Evolutionary conservation across 2,888 invertebrate genomes (phyloP).

Genomic region (Caradrina clavipalpis): DNA sequence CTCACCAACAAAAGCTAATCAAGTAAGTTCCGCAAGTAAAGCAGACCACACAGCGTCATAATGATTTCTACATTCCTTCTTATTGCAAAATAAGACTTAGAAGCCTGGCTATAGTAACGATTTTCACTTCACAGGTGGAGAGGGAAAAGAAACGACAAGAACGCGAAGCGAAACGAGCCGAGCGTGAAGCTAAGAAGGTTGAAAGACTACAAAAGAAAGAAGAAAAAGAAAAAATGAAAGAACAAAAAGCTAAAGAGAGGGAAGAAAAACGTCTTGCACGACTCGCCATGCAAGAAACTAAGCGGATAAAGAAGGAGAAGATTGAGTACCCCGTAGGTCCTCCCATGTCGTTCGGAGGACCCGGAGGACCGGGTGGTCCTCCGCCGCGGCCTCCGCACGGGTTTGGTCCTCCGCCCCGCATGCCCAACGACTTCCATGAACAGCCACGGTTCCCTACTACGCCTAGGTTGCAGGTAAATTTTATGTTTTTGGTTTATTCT

Average conservation of each 20-base stretch:
- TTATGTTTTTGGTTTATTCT: background rate
- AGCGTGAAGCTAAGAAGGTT: slow-evolving; percentile 85
- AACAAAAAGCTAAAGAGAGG: slow-evolving; percentile 86
- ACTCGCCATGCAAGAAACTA: slow-evolving; percentile 84
- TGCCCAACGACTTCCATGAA: slow-evolving; percentile 69
- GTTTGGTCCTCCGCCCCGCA: slow-evolving; percentile 25
- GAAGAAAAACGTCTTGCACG: slow-evolving; percentile 86
- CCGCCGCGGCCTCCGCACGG: slow-evolving; percentile 24
- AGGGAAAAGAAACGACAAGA: slow-evolving; percentile 90
- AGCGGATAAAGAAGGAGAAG: slow-evolving; percentile 83
- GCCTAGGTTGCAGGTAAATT: slow-evolving; percentile 78
- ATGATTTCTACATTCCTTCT: background rate
- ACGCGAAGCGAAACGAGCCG: slow-evolving; percentile 86
- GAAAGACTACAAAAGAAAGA: slow-evolving; percentile 88
- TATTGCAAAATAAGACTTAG: background rate
- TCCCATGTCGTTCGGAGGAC: slow-evolving; percentile 58
- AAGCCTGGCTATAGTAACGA: background rate
- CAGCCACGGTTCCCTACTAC: slow-evolving; percentile 76
- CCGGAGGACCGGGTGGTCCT: slow-evolving; percentile 22
- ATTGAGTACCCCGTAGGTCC: slow-evolving; percentile 70
- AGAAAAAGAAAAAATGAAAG: slow-evolving; percentile 86
- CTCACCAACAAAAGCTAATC: slow-evolving; percentile 77
- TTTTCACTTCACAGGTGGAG: slow-evolving; percentile 78
- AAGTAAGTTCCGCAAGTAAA: slow-evolving; percentile 71
- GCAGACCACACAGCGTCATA: background rate